Conservation (phyloP, 1,140 invertebrate genomes). For the Drosophila sp. region DNA sequence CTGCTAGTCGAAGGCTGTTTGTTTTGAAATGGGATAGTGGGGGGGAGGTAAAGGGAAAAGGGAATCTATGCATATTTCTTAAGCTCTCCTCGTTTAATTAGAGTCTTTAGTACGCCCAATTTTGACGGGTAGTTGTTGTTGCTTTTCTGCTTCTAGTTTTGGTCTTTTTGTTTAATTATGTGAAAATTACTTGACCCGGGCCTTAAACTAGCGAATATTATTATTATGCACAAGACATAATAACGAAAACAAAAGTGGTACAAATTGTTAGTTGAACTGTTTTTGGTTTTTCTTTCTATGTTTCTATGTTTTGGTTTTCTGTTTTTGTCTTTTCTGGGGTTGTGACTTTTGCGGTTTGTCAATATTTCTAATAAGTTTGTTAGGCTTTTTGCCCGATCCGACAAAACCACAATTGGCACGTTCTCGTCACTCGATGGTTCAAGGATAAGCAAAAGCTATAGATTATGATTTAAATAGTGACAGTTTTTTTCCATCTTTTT, state of each 20-base stretch:
- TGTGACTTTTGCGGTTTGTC: constrained; percentile 63
- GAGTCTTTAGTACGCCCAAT: constrained; percentile 56
- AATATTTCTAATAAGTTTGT: constrained; percentile 60
- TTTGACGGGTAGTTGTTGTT: background rate
- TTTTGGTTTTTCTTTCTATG: background rate
- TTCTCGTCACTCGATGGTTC: constrained; percentile 56
- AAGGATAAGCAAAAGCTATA: constrained; percentile 52
- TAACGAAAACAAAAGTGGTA: constrained; percentile 18
- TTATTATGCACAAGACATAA: constrained; percentile 27
- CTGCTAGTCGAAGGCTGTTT: constrained; percentile 63
- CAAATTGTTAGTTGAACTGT: constrained; percentile 42
- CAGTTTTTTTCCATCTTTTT: background rate
- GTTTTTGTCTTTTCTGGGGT: constrained; percentile 6
- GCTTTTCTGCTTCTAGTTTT: background rate
- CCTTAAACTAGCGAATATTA: constrained; percentile 61
- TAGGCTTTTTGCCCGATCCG: background rate
- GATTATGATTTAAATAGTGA: constrained; percentile 36
- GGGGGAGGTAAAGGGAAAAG: background rate
- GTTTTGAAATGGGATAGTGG: background rate
- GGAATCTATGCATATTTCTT: constrained; percentile 31
- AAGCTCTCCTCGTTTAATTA: constrained; percentile 65
- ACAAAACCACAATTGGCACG: constrained; percentile 74
- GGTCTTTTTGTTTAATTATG: constrained; percentile 66
- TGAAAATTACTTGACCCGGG: constrained; percentile 60
- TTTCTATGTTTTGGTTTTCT: background rate